Evolutionary conservation across 2,797 vertebrate species (phyloP).

Genomic region (Callimico goeldii): DNA sequence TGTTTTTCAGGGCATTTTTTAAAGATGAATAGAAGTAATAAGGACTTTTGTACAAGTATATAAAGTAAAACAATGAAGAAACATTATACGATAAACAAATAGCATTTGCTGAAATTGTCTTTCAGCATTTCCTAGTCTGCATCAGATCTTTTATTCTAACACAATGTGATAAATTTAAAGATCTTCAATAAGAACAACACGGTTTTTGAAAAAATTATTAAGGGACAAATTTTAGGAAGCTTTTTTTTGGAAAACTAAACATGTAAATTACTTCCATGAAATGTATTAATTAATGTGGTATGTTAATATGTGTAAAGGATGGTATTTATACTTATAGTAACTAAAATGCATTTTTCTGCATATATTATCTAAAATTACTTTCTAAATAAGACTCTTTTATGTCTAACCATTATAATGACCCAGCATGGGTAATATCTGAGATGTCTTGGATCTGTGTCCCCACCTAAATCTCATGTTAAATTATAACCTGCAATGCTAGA

Average conservation of each 20-base stretch:
- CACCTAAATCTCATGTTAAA: neutral
- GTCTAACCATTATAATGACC: constrained; percentile 37
- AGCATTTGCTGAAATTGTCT: neutral
- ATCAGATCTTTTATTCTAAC: neutral
- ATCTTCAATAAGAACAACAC: neutral
- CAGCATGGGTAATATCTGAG: neutral
- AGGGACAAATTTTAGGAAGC: neutral
- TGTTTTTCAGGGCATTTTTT: neutral
- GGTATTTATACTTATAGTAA: neutral
- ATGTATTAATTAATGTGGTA: neutral
- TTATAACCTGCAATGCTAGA: neutral
- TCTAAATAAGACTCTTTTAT: constrained; percentile 30
- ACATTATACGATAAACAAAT: neutral
- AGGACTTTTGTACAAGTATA: neutral
- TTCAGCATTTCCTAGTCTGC: neutral
- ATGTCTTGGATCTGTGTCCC: neutral
- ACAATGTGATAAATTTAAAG: neutral
- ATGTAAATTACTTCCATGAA: neutral
- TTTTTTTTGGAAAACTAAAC: neutral
- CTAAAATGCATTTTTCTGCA: neutral
- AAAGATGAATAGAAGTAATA: neutral
- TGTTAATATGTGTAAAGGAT: neutral
- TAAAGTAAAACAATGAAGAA: neutral
- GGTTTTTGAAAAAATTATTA: neutral
- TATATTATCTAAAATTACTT: constrained; percentile 49